Evolutionary conservation across 2,888 invertebrate genomes (phyloP).

Genomic region (Heterodera filipjevi): DNA sequence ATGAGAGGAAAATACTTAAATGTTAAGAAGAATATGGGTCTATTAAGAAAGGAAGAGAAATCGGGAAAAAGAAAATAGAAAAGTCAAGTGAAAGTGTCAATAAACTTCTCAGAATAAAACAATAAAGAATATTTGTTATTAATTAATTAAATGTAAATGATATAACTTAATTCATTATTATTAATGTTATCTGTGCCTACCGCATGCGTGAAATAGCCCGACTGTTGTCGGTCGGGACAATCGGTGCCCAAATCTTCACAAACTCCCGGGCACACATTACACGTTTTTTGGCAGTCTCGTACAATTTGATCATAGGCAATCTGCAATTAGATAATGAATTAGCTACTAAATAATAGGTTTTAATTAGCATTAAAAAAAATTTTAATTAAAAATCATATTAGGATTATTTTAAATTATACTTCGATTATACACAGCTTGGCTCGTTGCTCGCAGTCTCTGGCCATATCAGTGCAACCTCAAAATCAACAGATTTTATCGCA

Average conservation of each 20-base stretch:
- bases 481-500: too few relatives aligned
- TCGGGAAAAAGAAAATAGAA: too few relatives aligned
- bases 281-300: slow-evolving; percentile 10
- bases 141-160: background rate
- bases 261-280: slow-evolving; percentile 17
- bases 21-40: too few relatives aligned
- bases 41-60: too few relatives aligned
- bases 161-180: background rate
- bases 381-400: background rate
- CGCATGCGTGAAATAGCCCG: background rate
- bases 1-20: too few relatives aligned
- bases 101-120: too few relatives aligned
- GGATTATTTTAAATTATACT: background rate
- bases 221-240: slow-evolving; percentile 22
- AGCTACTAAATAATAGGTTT: too few relatives aligned
- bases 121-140: too few relatives aligned
- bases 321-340: background rate
- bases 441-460: background rate
- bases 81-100: too few relatives aligned
- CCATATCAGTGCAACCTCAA: too few relatives aligned
- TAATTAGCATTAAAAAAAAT: background rate
- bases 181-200: background rate
- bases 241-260: slow-evolving; percentile 27
- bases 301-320: slow-evolving; percentile 13
- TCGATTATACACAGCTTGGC: slow-evolving; percentile 19